phyloP scores from a whole-genome alignment of 2,113 vertebrate species.

The Cyanoderma ruficeps region DNA sequence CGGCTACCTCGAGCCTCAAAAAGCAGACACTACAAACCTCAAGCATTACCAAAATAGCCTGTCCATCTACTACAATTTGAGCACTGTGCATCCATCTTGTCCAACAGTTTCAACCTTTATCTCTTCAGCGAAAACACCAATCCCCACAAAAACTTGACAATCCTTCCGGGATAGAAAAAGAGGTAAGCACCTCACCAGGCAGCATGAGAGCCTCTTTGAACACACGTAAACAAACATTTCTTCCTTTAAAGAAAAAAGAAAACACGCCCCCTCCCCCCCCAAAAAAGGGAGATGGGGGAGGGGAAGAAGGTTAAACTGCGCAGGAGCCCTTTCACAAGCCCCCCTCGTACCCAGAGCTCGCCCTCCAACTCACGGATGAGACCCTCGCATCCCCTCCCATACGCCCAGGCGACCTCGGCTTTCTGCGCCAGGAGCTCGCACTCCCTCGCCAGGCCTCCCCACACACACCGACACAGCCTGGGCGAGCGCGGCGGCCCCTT shows the following conservation, averaged over 20 bases:
- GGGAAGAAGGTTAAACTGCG: neutral
- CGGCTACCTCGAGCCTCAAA: neutral
- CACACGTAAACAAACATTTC: neutral
- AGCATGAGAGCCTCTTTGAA: neutral
- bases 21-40: neutral
- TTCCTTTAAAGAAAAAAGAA: neutral
- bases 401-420: neutral
- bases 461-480: neutral
- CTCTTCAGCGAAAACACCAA: too few species aligned
- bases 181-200: neutral
- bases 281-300: accelerated
- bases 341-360: neutral
- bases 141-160: neutral
- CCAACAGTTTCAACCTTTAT: neutral
- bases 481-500: neutral
- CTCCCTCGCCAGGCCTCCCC: neutral
- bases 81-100: neutral
- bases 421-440: neutral
- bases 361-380: neutral
- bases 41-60: neutral
- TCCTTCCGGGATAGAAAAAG: neutral
- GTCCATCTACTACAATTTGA: neutral
- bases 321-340: neutral
- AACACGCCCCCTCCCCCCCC: too few species aligned
- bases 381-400: neutral